These are phyloP conservation scores for Hydractinia symbiolongicarpus DNA, from an alignment of 30 jellyfish, hydroid and myxozoan species.

Conservation along the genomic window DNA sequence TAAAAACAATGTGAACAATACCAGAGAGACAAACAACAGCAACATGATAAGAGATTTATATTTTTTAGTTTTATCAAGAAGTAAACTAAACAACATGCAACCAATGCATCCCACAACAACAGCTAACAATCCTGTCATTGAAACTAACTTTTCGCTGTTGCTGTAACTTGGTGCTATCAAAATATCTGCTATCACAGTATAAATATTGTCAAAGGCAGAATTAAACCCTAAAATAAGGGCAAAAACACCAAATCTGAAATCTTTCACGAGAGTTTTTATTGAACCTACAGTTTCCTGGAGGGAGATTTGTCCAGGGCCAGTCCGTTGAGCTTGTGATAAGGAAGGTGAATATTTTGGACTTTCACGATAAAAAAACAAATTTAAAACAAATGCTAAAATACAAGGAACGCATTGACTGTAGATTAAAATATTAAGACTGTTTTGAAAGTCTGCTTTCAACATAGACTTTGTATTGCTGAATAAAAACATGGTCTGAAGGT, in stretches of 20 bases:
- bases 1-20: not conserved
- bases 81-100: not conserved
- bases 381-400: not conserved
- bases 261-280: not conserved
- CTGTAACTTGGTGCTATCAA: not conserved
- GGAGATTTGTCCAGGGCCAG: not conserved
- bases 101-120: not conserved
- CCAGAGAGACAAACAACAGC: not conserved
- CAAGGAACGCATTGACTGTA: not conserved
- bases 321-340: not conserved
- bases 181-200: not conserved
- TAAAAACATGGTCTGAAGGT: slow-evolving; percentile 6
- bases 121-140: not conserved
- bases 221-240: not conserved
- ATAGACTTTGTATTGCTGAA: not conserved
- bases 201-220: not conserved
- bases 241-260: not conserved
- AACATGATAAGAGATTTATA: not conserved
- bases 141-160: not conserved
- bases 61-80: slow-evolving; percentile 5
- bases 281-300: not conserved
- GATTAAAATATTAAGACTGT: not conserved
- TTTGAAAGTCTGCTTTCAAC: not conserved
- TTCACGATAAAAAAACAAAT: slow-evolving; percentile 2
- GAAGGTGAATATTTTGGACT: slow-evolving; percentile 5